Percentiles rank a stretch among this genome's conserved stretches.
These are phyloP conservation scores for Heliconius melpomene DNA, from an alignment of 1,140 invertebrate genomes.

Conservation along the genomic window DNA sequence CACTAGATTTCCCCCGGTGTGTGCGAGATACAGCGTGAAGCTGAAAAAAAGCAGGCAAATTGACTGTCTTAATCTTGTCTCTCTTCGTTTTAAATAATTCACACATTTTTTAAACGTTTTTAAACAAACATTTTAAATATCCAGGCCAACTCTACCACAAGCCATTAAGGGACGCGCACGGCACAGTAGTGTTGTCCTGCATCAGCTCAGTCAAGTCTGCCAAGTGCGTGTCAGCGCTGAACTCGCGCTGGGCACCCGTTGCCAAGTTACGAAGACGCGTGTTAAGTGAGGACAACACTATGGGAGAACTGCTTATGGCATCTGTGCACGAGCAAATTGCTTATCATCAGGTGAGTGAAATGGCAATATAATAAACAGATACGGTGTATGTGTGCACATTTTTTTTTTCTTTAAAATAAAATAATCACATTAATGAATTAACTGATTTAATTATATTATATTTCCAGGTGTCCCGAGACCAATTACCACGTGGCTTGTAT, in stretches of 20 bases:
- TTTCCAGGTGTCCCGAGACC: slow-evolving; percentile 84
- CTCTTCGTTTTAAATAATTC: too few relatives aligned
- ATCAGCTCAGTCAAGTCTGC: slow-evolving; percentile 92
- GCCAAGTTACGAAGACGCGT: slow-evolving; percentile 86
- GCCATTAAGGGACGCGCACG: slow-evolving; percentile 92
- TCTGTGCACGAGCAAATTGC: slow-evolving; percentile 94
- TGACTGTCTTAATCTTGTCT: too few relatives aligned
- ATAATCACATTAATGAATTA: too few relatives aligned
- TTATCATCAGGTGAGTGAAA: slow-evolving; percentile 88
- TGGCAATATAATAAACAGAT: too few relatives aligned
- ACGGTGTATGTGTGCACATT: too few relatives aligned
- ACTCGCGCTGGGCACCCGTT: slow-evolving; percentile 93
- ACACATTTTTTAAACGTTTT: too few relatives aligned
- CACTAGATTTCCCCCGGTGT: too few relatives aligned
- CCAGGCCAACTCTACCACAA: slow-evolving; percentile 94
- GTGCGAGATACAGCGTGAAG: too few relatives aligned
- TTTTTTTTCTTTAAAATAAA: too few relatives aligned
- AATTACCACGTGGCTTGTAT: slow-evolving; percentile 93
- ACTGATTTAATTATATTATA: too few relatives aligned
- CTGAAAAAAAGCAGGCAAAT: too few relatives aligned
- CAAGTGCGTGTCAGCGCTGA: slow-evolving; percentile 91
- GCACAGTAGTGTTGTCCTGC: slow-evolving; percentile 94
- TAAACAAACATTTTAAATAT: not conserved
- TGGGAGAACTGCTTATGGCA: slow-evolving; percentile 90
- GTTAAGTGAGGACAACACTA: slow-evolving; percentile 87